Conservation (phyloP, 2,797 vertebrate species). For the Cetoscarus ocellatus region DNA sequence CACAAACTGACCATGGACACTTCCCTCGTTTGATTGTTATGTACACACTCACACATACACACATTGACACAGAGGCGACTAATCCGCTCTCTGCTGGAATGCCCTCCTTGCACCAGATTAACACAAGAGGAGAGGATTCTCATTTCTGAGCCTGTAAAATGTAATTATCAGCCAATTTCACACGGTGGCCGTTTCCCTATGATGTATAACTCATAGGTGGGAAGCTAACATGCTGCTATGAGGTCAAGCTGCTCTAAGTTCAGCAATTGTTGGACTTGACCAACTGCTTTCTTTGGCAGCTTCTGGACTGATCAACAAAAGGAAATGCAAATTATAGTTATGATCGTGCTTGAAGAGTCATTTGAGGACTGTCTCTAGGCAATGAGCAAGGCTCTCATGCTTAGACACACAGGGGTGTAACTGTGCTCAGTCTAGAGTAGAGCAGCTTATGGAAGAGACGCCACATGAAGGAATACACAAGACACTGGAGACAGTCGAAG, state of each 20-base stretch:
- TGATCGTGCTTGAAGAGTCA: no score
- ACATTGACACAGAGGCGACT: constrained; percentile 11
- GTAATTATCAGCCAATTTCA: neutral
- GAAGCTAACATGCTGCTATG: neutral
- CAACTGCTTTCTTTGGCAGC: neutral
- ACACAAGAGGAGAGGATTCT: constrained; percentile 21
- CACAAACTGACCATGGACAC: constrained; percentile 14
- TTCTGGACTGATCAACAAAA: neutral
- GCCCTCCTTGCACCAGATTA: constrained; percentile 27
- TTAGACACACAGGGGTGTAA: no score
- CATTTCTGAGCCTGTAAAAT: constrained; percentile 22
- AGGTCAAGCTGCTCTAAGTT: neutral
- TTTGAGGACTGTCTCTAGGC: no score
- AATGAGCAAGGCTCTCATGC: no score
- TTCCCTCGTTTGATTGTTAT: neutral
- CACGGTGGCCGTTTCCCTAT: neutral
- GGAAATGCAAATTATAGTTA: no score
- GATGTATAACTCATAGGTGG: neutral
- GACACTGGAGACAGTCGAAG: no score
- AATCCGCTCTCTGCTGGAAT: constrained; percentile 38
- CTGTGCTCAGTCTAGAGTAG: no score
- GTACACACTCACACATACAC: neutral
- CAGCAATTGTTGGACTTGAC: neutral
- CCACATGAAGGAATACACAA: no score
- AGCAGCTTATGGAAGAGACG: no score